Conservation (phyloP, 2,113 vertebrate species). For the Glaucomys volans region DNA sequence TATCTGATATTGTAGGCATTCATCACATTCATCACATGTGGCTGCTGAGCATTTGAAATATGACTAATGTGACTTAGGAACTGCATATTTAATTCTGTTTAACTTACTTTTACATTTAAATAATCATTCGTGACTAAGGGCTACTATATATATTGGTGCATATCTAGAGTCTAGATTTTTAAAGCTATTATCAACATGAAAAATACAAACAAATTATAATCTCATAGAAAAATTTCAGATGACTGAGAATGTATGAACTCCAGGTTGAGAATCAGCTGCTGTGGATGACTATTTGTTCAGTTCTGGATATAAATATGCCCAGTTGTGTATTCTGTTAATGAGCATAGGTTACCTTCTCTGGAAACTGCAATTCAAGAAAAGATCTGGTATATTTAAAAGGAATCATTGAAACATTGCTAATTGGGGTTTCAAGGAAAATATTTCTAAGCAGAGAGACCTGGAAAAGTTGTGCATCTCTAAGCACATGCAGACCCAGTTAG, state of each 20-base stretch:
- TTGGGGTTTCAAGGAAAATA: background rate
- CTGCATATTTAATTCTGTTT: conserved; percentile 22
- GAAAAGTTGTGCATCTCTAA: background rate
- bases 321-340: background rate
- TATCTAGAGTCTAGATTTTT: background rate
- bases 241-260: background rate
- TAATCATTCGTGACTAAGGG: background rate
- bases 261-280: background rate
- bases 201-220: background rate
- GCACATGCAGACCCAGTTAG: background rate
- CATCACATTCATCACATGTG: too few relatives aligned
- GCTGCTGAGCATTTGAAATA: background rate
- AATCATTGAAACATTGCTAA: background rate
- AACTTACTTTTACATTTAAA: conserved; percentile 5
- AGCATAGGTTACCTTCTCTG: background rate
- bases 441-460: background rate
- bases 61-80: background rate
- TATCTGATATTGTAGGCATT: background rate
- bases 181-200: background rate
- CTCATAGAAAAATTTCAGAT: background rate
- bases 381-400: background rate
- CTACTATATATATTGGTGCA: background rate
- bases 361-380: background rate
- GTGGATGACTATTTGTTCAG: background rate
- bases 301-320: background rate